These are phyloP conservation scores for Petroica traversi DNA, from an alignment of 2,113 vertebrate genomes.

Conservation along the genomic window DNA sequence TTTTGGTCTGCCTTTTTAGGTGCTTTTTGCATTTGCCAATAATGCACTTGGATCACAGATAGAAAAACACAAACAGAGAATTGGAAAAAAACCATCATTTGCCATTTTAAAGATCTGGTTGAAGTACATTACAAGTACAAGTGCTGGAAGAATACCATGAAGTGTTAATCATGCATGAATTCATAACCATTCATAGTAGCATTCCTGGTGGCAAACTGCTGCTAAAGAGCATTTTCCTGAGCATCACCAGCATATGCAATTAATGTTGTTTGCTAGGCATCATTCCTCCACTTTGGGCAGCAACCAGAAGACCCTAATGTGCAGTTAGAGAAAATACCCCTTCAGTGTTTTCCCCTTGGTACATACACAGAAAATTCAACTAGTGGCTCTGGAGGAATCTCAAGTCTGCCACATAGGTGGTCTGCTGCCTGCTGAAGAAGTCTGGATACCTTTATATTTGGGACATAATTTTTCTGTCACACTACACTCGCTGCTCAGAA, in stretches of 20 bases:
- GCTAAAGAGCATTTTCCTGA: background rate
- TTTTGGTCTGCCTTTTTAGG: slow-evolving; percentile 19
- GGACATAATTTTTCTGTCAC: slow-evolving; percentile 50
- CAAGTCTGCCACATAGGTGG: slow-evolving; percentile 50
- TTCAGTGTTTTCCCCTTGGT: slow-evolving; percentile 36
- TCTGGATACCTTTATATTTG: slow-evolving; percentile 36
- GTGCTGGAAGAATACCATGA: background rate
- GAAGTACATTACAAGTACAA: background rate
- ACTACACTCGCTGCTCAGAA: background rate
- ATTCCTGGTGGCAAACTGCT: background rate
- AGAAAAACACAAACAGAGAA: background rate
- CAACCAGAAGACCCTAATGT: background rate
- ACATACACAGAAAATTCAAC: background rate
- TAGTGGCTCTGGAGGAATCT: slow-evolving; percentile 19
- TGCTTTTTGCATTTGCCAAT: background rate
- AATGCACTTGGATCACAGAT: background rate
- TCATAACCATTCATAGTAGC: background rate
- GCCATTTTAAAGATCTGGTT: background rate
- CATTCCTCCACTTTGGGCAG: background rate
- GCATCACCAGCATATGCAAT: background rate
- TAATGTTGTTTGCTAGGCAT: background rate
- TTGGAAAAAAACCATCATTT: background rate
- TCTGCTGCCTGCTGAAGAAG: slow-evolving; percentile 20
- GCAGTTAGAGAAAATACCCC: background rate
- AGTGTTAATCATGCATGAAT: background rate